Percentiles rank a stretch among this genome's conserved stretches.
Conservation (phyloP, 2,888 invertebrate genomes). For the Papilio demoleus region DNA sequence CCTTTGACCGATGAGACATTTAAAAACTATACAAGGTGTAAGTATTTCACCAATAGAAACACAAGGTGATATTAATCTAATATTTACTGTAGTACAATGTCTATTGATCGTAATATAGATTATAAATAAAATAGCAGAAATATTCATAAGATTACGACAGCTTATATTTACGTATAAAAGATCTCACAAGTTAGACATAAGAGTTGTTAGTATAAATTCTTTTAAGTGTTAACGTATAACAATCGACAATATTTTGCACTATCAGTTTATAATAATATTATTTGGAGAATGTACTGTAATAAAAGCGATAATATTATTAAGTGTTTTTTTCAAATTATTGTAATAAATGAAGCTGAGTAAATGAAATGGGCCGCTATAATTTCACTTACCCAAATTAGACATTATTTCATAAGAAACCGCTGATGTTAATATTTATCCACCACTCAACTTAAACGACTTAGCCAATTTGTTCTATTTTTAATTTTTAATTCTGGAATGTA, state of each 20-base stretch:
- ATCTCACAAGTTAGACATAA: constrained; percentile 6
- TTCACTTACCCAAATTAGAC: no score
- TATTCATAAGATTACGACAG: constrained; percentile 22
- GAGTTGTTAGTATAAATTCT: constrained; percentile 1
- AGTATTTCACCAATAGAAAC: no score
- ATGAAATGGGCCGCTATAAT: no score
- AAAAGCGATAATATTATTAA: no score
- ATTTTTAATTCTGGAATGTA: not conserved
- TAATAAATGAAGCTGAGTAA: no score
- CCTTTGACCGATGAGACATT: no score
- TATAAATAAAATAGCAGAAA: not conserved
- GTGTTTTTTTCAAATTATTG: no score
- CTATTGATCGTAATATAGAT: not conserved
- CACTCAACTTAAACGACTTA: no score
- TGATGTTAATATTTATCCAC: no score
- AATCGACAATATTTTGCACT: constrained; percentile 5
- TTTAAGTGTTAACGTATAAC: not conserved
- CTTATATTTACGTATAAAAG: constrained; percentile 34
- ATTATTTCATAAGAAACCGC: not conserved
- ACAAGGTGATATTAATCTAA: no score
- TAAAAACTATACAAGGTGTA: no score
- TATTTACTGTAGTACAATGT: no score
- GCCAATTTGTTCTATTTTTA: not conserved
- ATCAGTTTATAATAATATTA: not conserved
- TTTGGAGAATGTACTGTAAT: not conserved